A percentile compares a stretch with the other conserved stretches of the same genome.
phyloP scores from a whole-genome alignment of 2,797 vertebrate genomes.

The Rhabdomys pumilio region DNA sequence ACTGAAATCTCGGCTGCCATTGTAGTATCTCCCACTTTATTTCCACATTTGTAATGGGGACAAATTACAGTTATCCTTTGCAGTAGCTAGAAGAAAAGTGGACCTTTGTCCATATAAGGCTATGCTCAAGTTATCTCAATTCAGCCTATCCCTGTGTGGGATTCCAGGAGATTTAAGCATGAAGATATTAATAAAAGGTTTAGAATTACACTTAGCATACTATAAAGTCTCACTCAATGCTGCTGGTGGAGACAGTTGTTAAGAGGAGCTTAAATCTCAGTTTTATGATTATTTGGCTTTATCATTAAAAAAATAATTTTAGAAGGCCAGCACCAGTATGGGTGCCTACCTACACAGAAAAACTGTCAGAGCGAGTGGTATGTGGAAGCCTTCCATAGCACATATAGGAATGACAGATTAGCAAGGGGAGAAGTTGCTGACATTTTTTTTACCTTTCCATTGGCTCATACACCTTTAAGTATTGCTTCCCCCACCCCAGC shows the following conservation, averaged over 20 bases:
- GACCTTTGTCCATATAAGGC: background rate
- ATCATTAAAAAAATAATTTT: background rate
- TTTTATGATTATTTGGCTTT: background rate
- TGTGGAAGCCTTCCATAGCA: fast-evolving
- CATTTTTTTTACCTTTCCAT: background rate
- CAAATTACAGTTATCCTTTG: background rate
- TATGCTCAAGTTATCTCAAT: background rate
- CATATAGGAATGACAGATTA: background rate
- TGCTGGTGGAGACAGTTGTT: background rate
- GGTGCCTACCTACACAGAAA: background rate
- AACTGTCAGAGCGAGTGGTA: background rate
- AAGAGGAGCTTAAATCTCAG: background rate
- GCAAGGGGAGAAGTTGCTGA: background rate
- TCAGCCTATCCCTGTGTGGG: background rate
- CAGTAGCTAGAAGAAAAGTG: background rate
- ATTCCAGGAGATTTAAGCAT: background rate
- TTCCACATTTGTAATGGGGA: background rate
- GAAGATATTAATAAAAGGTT: background rate
- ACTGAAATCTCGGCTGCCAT: background rate
- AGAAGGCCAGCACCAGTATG: background rate
- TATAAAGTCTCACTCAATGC: background rate
- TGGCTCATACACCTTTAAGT: conserved; percentile 7
- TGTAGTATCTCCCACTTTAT: background rate
- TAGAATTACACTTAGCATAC: background rate
- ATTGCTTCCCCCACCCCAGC: background rate